A percentile compares a stretch with the other conserved stretches of the same genome.
phyloP scores from a whole-genome alignment of 2,113 vertebrate species.

The Semnopithecus entellus region DNA sequence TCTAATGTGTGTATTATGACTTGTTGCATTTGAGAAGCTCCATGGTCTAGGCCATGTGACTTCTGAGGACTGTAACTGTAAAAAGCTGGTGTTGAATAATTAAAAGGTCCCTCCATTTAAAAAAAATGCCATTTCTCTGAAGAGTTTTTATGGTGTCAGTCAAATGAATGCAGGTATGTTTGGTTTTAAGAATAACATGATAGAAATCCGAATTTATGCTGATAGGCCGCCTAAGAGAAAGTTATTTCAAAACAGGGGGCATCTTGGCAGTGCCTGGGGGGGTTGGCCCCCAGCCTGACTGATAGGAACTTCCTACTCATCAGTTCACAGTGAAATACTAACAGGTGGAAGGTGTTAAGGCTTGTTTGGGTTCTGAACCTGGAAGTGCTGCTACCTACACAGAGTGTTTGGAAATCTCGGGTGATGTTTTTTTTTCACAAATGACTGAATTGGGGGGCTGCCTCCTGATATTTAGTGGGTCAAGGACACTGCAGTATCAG shows the following conservation, averaged over 20 bases:
- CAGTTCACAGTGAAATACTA: neutral
- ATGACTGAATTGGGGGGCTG: neutral
- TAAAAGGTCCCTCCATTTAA: constrained; percentile 49
- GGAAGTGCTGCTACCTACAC: neutral
- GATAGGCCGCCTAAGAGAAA: neutral
- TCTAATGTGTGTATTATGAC: constrained; percentile 56
- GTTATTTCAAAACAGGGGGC: neutral
- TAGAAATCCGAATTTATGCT: constrained; percentile 41
- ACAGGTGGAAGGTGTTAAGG: neutral
- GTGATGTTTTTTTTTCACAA: constrained; percentile 3
- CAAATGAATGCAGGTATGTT: neutral
- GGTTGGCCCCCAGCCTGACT: neutral
- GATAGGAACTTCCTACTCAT: neutral
- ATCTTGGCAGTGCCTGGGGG: neutral
- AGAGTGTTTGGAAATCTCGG: constrained; percentile 13
- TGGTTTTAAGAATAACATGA: constrained; percentile 13
- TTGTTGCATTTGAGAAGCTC: constrained; percentile 66
- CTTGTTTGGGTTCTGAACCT: constrained; percentile 34
- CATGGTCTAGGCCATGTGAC: constrained; percentile 41
- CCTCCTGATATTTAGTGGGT: neutral
- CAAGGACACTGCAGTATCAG: neutral
- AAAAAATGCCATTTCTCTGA: constrained; percentile 54
- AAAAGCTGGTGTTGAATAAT: constrained; percentile 65
- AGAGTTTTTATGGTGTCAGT: neutral
- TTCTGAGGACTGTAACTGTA: constrained; percentile 60